A percentile compares a stretch with the other conserved stretches of the same genome.
Conservation (phyloP, 2,888 invertebrate genomes). For the Ochropleura leucogaster region DNA sequence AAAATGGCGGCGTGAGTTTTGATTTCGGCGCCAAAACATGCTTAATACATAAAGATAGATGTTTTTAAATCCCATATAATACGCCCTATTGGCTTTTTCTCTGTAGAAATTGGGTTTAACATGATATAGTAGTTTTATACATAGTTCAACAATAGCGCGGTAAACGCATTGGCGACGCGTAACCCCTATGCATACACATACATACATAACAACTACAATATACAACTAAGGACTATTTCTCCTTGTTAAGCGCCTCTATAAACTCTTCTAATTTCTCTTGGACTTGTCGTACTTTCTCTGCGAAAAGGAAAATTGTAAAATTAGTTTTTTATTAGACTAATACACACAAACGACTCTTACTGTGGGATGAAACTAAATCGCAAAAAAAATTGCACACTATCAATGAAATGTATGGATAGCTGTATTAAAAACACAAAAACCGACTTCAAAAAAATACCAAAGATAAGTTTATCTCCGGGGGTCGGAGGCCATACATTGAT, state of each 20-base stretch:
- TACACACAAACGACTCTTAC: too few species aligned
- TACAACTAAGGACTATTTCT: slow-evolving; percentile 92
- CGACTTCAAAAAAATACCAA: too few species aligned
- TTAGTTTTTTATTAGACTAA: not conserved
- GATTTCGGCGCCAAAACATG: not conserved
- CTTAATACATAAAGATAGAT: not conserved
- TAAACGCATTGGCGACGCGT: slow-evolving; percentile 42
- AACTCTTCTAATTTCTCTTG: slow-evolving; percentile 99
- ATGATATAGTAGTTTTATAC: not conserved
- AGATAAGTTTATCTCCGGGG: too few species aligned
- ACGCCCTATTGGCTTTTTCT: not conserved
- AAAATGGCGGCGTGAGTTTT: not conserved
- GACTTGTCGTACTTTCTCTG: slow-evolving; percentile 98
- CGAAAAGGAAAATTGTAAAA: slow-evolving; percentile 73
- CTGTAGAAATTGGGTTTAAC: not conserved
- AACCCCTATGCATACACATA: slow-evolving; percentile 35
- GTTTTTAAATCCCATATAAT: not conserved
- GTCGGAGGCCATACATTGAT: too few species aligned
- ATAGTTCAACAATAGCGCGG: slow-evolving; percentile 5
- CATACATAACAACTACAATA: slow-evolving; percentile 56
- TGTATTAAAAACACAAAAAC: too few species aligned
- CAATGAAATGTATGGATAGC: too few species aligned
- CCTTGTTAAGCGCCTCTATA: slow-evolving; percentile 98
- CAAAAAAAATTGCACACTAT: too few species aligned
- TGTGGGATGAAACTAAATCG: too few species aligned